These are phyloP conservation scores for Drosophila differens DNA, from an alignment of 2,888 invertebrate species.

Conservation along the genomic window DNA sequence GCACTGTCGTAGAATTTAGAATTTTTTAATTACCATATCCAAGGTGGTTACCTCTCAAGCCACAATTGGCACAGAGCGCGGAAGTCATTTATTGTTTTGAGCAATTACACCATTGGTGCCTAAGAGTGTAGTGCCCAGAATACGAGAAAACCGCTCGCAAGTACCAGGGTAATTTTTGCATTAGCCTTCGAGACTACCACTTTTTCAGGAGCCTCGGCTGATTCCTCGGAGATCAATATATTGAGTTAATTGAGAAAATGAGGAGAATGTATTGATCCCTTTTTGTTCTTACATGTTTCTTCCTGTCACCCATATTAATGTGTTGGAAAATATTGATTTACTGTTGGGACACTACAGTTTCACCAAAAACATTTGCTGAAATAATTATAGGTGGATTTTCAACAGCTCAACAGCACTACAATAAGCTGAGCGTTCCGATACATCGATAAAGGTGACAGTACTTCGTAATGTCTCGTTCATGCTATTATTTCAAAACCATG, in stretches of 20 bases:
- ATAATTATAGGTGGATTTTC: background rate
- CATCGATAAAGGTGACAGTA: background rate
- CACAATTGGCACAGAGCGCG: constrained; percentile 37
- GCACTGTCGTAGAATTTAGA: constrained; percentile 48
- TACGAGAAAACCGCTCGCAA: background rate
- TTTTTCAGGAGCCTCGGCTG: background rate
- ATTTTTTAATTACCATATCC: constrained; percentile 43
- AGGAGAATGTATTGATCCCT: background rate
- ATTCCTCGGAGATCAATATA: background rate
- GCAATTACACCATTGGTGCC: constrained; percentile 43
- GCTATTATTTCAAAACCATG: background rate
- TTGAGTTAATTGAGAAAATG: background rate
- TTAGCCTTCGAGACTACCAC: no score
- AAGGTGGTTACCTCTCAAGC: no score
- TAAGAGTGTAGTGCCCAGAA: background rate
- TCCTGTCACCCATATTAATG: background rate
- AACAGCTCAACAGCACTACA: background rate
- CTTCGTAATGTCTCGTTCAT: background rate
- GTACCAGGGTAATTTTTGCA: background rate
- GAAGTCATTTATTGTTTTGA: constrained; percentile 62
- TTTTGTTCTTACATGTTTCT: background rate
- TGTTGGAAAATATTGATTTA: background rate
- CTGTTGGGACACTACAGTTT: no score
- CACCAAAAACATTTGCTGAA: no score
- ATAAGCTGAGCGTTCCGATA: background rate